Conservation (phyloP, 2,113 vertebrate species). For the Ophthalmolycus amberensis region DNA sequence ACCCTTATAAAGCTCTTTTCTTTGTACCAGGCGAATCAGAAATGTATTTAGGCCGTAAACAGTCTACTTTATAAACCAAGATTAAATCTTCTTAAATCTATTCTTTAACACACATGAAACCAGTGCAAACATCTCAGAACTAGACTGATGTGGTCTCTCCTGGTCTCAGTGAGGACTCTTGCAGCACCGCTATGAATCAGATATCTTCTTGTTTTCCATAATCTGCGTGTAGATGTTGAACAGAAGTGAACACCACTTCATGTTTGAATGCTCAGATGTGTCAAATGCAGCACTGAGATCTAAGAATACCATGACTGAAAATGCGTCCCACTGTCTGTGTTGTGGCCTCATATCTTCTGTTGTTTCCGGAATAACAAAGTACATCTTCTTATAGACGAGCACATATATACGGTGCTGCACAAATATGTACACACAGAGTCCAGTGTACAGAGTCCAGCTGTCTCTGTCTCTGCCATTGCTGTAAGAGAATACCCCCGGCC, state of each 20-base stretch:
- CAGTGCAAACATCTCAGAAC: background rate
- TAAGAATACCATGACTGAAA: background rate
- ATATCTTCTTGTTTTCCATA: background rate
- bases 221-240: background rate
- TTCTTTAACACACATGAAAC: background rate
- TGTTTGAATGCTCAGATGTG: background rate
- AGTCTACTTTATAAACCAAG: background rate
- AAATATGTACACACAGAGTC: constrained; percentile 66
- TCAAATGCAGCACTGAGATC: background rate
- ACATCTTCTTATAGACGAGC: constrained; percentile 46
- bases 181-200: background rate
- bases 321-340: background rate
- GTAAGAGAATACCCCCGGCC: constrained; percentile 74
- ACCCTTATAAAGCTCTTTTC: background rate
- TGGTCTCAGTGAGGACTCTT: background rate
- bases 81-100: background rate
- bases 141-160: background rate
- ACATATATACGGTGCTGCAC: constrained; percentile 17
- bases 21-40: background rate
- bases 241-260: background rate
- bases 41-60: background rate
- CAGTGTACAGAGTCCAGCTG: constrained; percentile 72
- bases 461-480: constrained; percentile 70
- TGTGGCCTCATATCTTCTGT: constrained; percentile 9
- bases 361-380: constrained; percentile 48